A percentile compares a stretch with the other conserved stretches of the same genome.
These are phyloP conservation scores for Tapera naevia DNA, from an alignment of 2,797 vertebrate species.

Conservation along the genomic window DNA sequence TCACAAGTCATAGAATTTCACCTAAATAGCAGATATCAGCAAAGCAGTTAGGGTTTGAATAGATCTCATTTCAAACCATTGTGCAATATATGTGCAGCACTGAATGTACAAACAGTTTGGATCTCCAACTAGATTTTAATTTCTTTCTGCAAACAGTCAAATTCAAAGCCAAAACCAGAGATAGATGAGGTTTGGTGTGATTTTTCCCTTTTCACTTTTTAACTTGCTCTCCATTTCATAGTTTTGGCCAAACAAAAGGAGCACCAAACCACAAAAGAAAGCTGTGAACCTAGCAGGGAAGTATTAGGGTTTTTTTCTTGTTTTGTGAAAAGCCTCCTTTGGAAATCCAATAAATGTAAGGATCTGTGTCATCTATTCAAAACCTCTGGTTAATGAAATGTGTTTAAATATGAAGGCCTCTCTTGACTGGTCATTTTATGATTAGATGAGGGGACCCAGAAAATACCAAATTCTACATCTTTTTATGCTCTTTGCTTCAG, in stretches of 20 bases:
- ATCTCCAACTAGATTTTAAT: background rate
- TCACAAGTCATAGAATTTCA: background rate
- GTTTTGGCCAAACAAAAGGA: background rate
- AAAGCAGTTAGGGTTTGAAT: background rate
- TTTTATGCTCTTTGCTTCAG: background rate
- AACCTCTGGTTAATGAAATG: background rate
- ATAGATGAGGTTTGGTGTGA: background rate
- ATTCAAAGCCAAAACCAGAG: background rate
- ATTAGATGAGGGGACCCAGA: background rate
- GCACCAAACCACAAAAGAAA: background rate
- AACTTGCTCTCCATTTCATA: background rate
- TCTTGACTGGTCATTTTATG: background rate
- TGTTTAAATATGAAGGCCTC: background rate
- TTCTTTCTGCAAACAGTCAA: background rate
- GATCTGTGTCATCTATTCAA: background rate
- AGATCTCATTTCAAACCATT: background rate
- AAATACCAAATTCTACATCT: background rate
- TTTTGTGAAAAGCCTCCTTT: background rate
- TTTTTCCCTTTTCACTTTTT: background rate
- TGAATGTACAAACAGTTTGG: background rate
- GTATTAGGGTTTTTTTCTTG: background rate
- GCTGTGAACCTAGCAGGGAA: background rate
- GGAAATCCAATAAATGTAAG: background rate
- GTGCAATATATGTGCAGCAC: background rate
- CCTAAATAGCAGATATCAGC: background rate